Evolutionary conservation across 2,113 vertebrate genomes (phyloP), one percentile per base, ranked within the genome.

Genomic region (Felis chaus): DNA sequence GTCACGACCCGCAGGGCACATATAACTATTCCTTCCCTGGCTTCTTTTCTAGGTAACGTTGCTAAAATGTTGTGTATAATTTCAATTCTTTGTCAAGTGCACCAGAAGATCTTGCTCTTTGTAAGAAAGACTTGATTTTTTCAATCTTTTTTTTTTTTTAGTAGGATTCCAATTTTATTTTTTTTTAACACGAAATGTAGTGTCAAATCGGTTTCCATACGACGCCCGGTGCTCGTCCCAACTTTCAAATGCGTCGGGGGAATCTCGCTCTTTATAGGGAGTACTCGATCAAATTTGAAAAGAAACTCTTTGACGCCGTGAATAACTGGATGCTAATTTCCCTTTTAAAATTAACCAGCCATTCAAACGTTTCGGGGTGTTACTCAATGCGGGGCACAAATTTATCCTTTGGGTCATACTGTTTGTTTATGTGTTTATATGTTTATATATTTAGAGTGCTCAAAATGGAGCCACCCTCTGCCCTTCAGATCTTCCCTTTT

Each of bases 401-500:
- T 96, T 92, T 96, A 76, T 97, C 95, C 87, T 96, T 96, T 83
- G 63, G 83, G 68, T 96, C 87, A 83, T 73, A 80, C 55, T 50
- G 57, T 85, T 97, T 96, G 66, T 91, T 82, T 94, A 88, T 88
- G 41, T 93, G 76, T 96, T 96, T 95, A 76, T 83, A 91, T 95
- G 78, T 87, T 93, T 89, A 68, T 97, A 93, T 97, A 97, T 97
- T 94, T 97, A 96, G 92, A 95, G 71, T 90, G 87, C 92, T 96
- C 94, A 83, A 97, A 97, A 95, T 95, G 95, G 89, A 98, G 74
- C 33, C 66, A 88, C 69, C 63, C 21, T 86, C 86, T 97, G 90
- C 78, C 92, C 96, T 93, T 96, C 92, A 95, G 94, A 93, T 87
- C 91, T 97, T 95, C 88, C 96, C 83, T 97, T 96, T 96, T 92